Evolutionary conservation across 2,888 invertebrate genomes (phyloP).

Genomic region (Nomada hirtipes): DNA sequence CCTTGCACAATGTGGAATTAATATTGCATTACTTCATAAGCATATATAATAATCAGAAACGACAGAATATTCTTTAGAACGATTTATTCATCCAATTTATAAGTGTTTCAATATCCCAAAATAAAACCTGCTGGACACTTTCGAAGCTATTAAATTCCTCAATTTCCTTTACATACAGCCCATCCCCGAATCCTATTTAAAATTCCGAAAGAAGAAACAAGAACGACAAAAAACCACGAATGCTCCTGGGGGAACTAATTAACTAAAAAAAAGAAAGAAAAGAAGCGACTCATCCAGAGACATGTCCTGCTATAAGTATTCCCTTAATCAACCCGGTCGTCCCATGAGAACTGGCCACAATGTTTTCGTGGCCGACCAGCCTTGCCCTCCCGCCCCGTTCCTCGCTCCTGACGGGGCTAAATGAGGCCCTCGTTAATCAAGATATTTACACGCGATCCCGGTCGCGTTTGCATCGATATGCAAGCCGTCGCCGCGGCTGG

Average conservation of each 20-base stretch:
- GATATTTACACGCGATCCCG: slow-evolving; percentile 78
- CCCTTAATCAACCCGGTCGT: slow-evolving; percentile 40
- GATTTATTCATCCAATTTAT: too few species aligned
- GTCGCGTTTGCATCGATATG: slow-evolving; percentile 74
- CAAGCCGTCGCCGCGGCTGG: slow-evolving; percentile 71
- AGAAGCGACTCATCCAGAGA: slow-evolving; percentile 31
- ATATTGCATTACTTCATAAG: too few species aligned
- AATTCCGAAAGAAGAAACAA: too few species aligned
- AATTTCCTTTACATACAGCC: too few species aligned
- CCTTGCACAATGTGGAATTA: too few species aligned
- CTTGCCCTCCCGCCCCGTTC: not conserved
- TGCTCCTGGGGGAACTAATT: not conserved
- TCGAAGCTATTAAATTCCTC: too few species aligned
- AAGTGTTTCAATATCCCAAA: too few species aligned
- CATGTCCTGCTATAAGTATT: slow-evolving; percentile 38
- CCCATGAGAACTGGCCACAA: slow-evolving; percentile 50
- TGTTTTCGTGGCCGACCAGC: slow-evolving; percentile 30
- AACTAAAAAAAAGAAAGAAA: not conserved
- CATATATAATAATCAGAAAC: too few species aligned
- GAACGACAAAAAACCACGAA: too few species aligned
- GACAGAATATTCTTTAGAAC: too few species aligned
- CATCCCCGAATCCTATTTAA: too few species aligned
- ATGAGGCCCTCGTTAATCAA: slow-evolving; percentile 76
- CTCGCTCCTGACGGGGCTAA: slow-evolving; percentile 44
- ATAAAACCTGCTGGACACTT: too few species aligned